Percentiles rank a stretch among this genome's conserved stretches.
phyloP scores from a whole-genome alignment of 2,113 vertebrate genomes.

The Paradisaea rubra region DNA sequence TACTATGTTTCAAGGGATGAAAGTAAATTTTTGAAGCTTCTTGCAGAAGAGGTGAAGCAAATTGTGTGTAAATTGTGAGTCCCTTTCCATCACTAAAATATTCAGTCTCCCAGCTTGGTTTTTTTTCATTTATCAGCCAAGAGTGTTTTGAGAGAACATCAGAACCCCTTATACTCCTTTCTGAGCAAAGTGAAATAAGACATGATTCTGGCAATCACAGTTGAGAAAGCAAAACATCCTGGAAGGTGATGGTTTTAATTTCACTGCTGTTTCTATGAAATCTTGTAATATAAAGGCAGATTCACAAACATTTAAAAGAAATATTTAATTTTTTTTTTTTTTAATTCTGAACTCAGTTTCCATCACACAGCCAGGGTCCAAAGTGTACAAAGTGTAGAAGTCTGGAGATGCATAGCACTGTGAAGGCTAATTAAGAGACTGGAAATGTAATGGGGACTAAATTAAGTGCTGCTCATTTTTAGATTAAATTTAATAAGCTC shows the following conservation, averaged over 20 bases:
- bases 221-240: not conserved
- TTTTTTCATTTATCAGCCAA: not conserved
- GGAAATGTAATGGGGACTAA: not conserved
- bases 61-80: not conserved
- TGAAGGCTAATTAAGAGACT: not conserved
- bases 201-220: not conserved
- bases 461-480: not conserved
- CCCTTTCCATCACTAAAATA: not conserved
- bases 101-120: fast-evolving
- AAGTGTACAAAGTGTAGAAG: not conserved
- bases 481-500: not conserved
- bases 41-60: not conserved
- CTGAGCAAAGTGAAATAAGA: not conserved
- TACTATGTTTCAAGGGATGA: not conserved
- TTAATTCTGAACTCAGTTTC: not conserved
- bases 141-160: not conserved
- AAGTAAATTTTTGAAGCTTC: not conserved
- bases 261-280: not conserved
- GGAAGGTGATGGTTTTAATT: not conserved
- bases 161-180: not conserved
- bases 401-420: not conserved
- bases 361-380: not conserved
- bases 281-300: not conserved
- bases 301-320: not conserved
- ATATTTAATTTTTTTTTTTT: not conserved